A percentile compares a stretch with the other conserved stretches of the same genome.
These are phyloP conservation scores for Drosophila ezoana DNA, from an alignment of 2,888 invertebrate species.

Conservation along the genomic window DNA sequence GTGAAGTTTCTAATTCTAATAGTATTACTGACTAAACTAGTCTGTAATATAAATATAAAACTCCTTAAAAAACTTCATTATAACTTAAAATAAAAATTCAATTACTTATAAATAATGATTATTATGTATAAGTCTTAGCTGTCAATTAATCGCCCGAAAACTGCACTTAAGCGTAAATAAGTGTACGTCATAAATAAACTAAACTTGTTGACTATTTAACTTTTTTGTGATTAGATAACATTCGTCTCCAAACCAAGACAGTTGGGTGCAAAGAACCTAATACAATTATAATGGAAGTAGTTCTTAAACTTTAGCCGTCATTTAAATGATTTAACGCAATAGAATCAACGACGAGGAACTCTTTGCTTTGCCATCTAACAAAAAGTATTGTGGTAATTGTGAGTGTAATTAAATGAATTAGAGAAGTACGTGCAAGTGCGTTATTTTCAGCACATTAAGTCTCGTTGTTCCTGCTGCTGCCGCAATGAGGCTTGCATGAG, in stretches of 20 bases:
- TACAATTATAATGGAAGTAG: slow-evolving; percentile 1
- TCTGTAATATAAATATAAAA: too few species aligned
- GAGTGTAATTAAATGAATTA: slow-evolving; percentile 77
- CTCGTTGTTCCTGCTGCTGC: slow-evolving; percentile 44
- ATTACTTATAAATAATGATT: too few species aligned
- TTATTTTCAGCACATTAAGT: slow-evolving; percentile 75
- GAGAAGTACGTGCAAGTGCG: slow-evolving; percentile 74
- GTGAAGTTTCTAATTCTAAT: neutral
- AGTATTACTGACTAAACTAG: too few species aligned
- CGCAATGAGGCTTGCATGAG: slow-evolving; percentile 30
- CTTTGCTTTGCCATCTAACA: slow-evolving; percentile 8
- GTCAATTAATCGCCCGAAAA: too few species aligned
- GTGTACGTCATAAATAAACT: slow-evolving; percentile 1
- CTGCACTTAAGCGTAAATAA: neutral
- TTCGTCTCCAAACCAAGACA: neutral
- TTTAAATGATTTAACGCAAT: slow-evolving; percentile 1
- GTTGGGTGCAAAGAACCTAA: slow-evolving; percentile 4
- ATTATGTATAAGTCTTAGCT: too few species aligned
- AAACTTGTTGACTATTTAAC: neutral
- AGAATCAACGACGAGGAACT: slow-evolving; percentile 13
- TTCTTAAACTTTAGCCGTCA: slow-evolving; percentile 9
- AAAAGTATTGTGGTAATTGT: slow-evolving; percentile 53
- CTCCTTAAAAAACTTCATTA: too few species aligned
- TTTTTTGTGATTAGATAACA: slow-evolving; percentile 31
- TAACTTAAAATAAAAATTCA: too few species aligned